phyloP scores from a whole-genome alignment of 2,113 vertebrate species.

The Chamaea fasciata region DNA sequence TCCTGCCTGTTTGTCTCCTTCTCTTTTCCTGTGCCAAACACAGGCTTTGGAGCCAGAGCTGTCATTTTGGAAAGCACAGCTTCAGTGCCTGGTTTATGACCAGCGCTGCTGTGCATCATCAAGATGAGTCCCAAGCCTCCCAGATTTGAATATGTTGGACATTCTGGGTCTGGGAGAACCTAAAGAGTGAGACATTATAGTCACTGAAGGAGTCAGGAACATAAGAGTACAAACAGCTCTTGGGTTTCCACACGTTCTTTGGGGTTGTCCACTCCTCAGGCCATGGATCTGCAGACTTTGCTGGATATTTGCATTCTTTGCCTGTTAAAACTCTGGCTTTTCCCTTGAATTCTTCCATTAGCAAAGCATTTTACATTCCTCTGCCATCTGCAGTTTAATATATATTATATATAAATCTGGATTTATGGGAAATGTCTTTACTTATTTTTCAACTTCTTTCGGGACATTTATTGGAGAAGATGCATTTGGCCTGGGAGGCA shows the following conservation, averaged over 20 bases:
- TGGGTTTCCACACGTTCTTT: not conserved
- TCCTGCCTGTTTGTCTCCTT: not conserved
- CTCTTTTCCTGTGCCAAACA: not conserved
- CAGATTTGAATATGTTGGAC: not conserved
- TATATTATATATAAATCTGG: not conserved
- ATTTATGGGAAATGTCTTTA: conserved; percentile 11
- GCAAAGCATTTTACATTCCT: not conserved
- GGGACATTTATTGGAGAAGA: not conserved
- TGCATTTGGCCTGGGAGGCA: not conserved
- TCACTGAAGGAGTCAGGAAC: not conserved
- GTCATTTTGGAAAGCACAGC: not conserved
- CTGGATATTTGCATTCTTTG: not conserved
- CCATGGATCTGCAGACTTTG: not conserved
- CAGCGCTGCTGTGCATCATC: not conserved
- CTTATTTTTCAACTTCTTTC: not conserved
- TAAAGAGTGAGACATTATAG: not conserved
- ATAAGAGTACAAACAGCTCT: not conserved
- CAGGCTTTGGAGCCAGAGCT: not conserved
- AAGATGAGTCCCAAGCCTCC: not conserved
- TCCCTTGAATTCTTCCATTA: not conserved
- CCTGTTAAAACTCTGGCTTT: conserved; percentile 5
- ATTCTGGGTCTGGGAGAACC: not conserved
- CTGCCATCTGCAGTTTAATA: not conserved
- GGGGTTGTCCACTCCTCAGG: not conserved
- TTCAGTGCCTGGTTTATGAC: not conserved